phyloP scores from a whole-genome alignment of 2,797 vertebrate species.

The Lagorchestes hirsutus region DNA sequence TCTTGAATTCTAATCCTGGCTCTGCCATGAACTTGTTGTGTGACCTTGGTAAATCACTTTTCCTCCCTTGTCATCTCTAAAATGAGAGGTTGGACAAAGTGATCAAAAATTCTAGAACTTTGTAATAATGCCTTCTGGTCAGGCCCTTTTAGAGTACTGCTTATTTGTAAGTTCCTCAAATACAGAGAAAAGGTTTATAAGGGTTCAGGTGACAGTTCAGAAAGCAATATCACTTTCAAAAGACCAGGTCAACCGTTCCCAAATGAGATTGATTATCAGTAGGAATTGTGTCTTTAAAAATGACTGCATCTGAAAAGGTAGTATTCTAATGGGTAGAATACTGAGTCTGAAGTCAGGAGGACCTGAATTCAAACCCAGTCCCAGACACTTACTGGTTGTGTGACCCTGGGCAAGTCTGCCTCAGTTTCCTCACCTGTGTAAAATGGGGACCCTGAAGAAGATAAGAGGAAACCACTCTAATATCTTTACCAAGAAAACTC shows the following conservation, averaged over 20 bases:
- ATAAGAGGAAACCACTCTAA: neutral
- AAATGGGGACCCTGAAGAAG: neutral
- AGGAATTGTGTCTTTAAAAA: neutral
- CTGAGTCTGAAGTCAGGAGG: neutral
- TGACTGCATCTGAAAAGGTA: neutral
- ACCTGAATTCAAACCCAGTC: neutral
- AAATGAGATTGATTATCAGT: neutral
- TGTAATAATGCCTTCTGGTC: neutral
- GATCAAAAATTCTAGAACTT: neutral
- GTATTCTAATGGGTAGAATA: neutral
- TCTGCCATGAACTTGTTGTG: neutral
- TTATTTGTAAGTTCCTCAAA: neutral
- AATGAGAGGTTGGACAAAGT: neutral
- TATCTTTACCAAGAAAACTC: neutral
- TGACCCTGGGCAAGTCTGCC: neutral
- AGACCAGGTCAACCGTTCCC: neutral
- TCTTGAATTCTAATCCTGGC: neutral
- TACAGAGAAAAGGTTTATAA: neutral
- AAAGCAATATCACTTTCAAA: neutral
- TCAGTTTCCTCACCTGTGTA: neutral
- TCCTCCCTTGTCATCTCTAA: neutral
- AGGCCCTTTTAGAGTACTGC: neutral
- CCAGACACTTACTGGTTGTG: neutral
- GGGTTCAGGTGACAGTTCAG: neutral
- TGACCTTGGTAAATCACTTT: neutral